phyloP scores from a whole-genome alignment of 2,797 vertebrate species.

The Gambusia yucatana region DNA sequence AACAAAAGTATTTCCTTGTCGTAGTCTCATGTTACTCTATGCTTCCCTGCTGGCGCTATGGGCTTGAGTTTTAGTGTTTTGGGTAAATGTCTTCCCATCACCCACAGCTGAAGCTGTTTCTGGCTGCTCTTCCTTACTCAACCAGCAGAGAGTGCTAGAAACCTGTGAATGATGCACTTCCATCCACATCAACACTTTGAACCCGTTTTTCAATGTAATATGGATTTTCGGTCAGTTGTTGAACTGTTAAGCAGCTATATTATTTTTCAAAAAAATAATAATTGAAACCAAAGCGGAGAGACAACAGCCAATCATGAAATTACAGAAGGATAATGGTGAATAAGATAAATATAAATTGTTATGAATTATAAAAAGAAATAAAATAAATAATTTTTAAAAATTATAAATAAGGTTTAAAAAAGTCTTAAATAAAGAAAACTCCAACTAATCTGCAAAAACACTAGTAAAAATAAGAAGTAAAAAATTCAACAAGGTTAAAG shows the following conservation, averaged over 20 bases:
- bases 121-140: constrained; percentile 29
- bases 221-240: background rate
- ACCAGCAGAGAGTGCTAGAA: constrained; percentile 57
- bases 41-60: constrained; percentile 5
- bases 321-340: background rate
- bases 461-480: background rate
- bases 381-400: background rate
- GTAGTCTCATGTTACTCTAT: constrained; percentile 16
- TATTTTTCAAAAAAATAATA: background rate
- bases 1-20: constrained; percentile 42
- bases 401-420: background rate
- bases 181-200: background rate
- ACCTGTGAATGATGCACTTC: background rate
- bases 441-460: background rate
- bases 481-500: background rate
- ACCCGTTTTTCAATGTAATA: background rate
- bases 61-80: constrained; percentile 1
- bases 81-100: background rate
- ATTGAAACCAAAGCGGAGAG: background rate
- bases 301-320: background rate
- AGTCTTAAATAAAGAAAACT: background rate
- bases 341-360: too few relatives aligned
- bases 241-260: background rate
- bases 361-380: background rate
- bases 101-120: constrained; percentile 14